A percentile compares a stretch with the other conserved stretches of the same genome.
phyloP scores from a whole-genome alignment of 2,113 vertebrate species.

The Tragelaphus scriptus region DNA sequence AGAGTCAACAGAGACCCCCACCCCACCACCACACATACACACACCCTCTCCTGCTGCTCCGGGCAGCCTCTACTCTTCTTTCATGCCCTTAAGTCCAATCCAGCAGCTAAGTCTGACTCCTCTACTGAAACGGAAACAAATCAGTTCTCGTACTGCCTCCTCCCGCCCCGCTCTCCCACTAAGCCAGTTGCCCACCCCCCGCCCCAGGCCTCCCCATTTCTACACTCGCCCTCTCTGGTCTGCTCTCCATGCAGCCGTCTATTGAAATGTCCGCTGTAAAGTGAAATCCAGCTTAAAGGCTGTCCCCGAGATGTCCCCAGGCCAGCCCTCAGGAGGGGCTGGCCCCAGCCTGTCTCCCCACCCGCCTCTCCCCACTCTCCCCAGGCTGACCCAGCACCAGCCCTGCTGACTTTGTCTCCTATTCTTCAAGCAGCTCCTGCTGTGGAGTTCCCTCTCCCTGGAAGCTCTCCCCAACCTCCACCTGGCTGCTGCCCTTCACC shows the following conservation, averaged over 20 bases:
- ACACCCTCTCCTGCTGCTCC: fast-evolving
- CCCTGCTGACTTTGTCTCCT: fast-evolving
- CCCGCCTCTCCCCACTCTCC: neutral
- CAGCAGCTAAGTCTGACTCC: neutral
- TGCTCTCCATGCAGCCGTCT: fast-evolving
- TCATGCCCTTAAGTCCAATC: fast-evolving
- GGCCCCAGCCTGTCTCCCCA: neutral
- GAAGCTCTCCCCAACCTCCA: neutral
- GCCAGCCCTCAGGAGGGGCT: neutral
- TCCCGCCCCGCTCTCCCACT: neutral
- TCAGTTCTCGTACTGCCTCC: fast-evolving
- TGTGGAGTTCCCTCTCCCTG: neutral
- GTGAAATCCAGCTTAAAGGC: neutral
- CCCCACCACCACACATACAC: neutral
- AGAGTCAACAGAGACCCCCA: neutral
- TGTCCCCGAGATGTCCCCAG: neutral
- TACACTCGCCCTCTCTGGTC: fast-evolving
- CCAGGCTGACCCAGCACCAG: neutral
- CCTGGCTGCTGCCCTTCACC: neutral
- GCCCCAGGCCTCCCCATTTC: neutral
- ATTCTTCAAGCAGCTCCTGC: neutral
- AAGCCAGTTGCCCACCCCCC: too few species aligned
- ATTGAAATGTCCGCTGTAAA: neutral
- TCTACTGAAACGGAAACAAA: neutral
- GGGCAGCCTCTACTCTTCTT: neutral